Base-by-base conservation (phyloP, 1,140 invertebrate genomes). In the Drosophila baimaii region DNA sequence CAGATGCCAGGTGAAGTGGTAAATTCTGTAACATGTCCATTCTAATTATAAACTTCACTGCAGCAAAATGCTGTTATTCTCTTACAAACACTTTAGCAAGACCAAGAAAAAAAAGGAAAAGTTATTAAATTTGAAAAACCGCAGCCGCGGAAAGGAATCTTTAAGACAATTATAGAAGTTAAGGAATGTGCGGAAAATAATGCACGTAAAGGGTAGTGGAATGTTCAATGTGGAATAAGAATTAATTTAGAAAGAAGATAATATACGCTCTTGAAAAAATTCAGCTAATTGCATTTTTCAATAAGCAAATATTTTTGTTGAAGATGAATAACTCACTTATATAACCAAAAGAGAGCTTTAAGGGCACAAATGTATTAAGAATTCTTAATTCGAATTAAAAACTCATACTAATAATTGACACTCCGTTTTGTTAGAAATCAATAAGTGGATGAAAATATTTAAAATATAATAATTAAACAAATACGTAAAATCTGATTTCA, bases 1-100 rank as follows among this genome's bases (percentile, higher is more conserved):
- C 15, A 25, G 17, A 4, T 8, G 46, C 25, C 43, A 23, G 17
- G 39, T 55, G 29, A 55, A 70, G 62, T 70, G 62, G 21, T 12
- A 46, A 68, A 23, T 25, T 15, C 15, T 68, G 66, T 68, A 68
- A 33, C 10, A 13, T 55, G 66, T 70, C 66, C 39, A 37, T 68
- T 68, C 17, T 55, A 66, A 70, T 66, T 70, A 70, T 27, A 37
- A 68, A 55, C 47, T 66, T 54, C 4, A 29, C 12, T n/a, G 15
- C 47, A 29, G 39, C 17, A 35, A 66, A 70, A 35, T 44, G 19
- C 7, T 37, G 21, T 70, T 31, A 25, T 35, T 27, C 25, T 25
- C 6, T 39, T 27, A 47, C 31, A 27, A 15, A 31, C 33, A 31
- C 59, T 23, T 55, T 31, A 44, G 7, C 6, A 27, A n/a, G 21